Conservation (phyloP, 2,113 vertebrate species). For the Irena cyanogastra region DNA sequence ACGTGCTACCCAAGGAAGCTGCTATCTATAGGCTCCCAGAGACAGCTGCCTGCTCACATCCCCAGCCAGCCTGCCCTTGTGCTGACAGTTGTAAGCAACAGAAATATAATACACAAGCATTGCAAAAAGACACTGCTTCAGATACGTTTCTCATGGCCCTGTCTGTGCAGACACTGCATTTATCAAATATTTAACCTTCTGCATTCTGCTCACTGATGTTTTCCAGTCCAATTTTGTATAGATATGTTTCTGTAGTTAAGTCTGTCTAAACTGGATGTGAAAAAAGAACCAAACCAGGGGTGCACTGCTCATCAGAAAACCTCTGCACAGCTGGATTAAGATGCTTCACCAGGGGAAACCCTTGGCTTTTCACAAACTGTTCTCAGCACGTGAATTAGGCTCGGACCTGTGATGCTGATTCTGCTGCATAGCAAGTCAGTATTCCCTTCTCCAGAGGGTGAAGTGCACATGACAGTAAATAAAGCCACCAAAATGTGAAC, state of each 20-base stretch:
- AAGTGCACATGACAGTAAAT: not conserved
- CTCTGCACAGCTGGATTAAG: not conserved
- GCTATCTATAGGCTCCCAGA: conserved; percentile 50
- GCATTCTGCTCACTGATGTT: not conserved
- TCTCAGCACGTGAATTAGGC: not conserved
- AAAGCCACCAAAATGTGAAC: not conserved
- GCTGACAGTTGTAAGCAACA: conserved; percentile 32
- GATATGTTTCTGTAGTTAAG: not conserved
- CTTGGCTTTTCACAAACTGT: not conserved
- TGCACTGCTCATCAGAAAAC: not conserved
- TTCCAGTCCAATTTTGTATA: not conserved
- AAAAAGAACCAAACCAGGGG: not conserved
- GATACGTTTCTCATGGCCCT: not conserved
- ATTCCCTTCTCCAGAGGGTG: not conserved
- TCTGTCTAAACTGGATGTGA: not conserved
- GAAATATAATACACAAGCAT: not conserved
- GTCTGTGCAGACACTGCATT: not conserved
- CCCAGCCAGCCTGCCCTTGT: conserved; percentile 24
- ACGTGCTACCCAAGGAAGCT: conserved; percentile 46
- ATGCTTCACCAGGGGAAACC: not conserved
- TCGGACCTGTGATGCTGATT: not conserved
- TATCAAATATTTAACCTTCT: not conserved
- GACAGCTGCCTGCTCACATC: conserved; percentile 45
- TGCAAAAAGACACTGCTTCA: not conserved
- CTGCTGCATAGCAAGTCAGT: not conserved